phyloP scores from a whole-genome alignment of 2,888 invertebrate species.

The Toxonevra muliebris region DNA sequence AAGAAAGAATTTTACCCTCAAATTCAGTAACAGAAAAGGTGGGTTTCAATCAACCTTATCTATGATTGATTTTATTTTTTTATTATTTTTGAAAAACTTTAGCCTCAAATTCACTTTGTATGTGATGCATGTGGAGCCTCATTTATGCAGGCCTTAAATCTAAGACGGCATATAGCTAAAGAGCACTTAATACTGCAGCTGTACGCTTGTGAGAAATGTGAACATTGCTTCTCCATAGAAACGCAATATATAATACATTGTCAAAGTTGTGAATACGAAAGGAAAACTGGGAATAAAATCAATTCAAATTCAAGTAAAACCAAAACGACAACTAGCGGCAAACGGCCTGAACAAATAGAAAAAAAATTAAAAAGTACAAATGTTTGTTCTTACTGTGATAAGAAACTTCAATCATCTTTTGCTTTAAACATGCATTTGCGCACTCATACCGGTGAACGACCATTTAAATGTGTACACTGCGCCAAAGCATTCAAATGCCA shows the following conservation, averaged over 20 bases:
- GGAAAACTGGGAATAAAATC: neutral
- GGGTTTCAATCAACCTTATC: too few relatives aligned
- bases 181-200: slow-evolving; percentile 31
- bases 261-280: slow-evolving; percentile 18
- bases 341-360: neutral
- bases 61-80: neutral
- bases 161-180: slow-evolving; percentile 53
- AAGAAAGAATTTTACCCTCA: neutral
- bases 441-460: slow-evolving; percentile 58
- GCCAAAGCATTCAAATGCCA: slow-evolving; percentile 59
- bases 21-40: slow-evolving; percentile 2
- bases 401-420: slow-evolving; percentile 46
- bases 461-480: slow-evolving; percentile 55
- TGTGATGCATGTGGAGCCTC: slow-evolving; percentile 58
- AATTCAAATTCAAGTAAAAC: neutral
- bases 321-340: neutral
- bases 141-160: slow-evolving; percentile 51
- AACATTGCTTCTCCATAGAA: slow-evolving; percentile 41
- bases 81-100: neutral
- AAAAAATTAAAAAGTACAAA: slow-evolving; percentile 26
- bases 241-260: slow-evolving; percentile 33
- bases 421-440: slow-evolving; percentile 55
- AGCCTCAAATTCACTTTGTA: slow-evolving; percentile 25
- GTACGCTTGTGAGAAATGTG: slow-evolving; percentile 39
- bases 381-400: slow-evolving; percentile 50